phyloP scores from a whole-genome alignment of 2,113 vertebrate species.

The Daubentonia madagascariensis region DNA sequence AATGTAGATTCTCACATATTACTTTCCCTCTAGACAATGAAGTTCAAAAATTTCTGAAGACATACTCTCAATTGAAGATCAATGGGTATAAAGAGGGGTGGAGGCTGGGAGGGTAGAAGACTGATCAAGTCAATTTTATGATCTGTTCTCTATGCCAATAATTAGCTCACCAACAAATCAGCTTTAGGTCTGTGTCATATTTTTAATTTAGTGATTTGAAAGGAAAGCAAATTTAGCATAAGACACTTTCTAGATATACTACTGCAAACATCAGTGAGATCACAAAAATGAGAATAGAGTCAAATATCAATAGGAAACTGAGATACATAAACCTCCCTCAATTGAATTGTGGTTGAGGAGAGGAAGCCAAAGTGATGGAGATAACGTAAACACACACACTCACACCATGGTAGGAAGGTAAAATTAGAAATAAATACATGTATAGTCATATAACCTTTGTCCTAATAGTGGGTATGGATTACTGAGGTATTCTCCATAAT shows the following conservation, averaged over 20 bases:
- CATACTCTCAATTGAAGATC: neutral
- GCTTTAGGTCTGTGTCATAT: neutral
- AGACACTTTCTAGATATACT: neutral
- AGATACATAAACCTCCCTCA: neutral
- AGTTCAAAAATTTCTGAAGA: neutral
- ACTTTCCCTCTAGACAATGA: neutral
- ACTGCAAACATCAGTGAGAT: neutral
- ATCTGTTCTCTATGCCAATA: neutral
- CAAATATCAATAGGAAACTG: neutral
- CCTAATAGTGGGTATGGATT: neutral
- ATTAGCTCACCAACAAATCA: neutral
- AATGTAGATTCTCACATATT: neutral
- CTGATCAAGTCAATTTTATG: conserved; percentile 16
- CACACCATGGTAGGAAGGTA: neutral
- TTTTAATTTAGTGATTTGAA: conserved; percentile 43
- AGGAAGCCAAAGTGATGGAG: neutral
- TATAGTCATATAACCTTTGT: neutral
- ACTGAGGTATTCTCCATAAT: neutral
- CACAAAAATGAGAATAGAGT: neutral
- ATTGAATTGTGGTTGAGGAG: neutral
- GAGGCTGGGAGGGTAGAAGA: neutral
- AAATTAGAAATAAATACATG: neutral
- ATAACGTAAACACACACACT: neutral
- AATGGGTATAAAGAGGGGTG: neutral
- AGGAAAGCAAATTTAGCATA: conserved; percentile 1